Evolutionary conservation across 2,888 invertebrate species (phyloP), one percentile per base, ranked within the genome.

Genomic region (Nipponacmea schrenckii): DNA sequence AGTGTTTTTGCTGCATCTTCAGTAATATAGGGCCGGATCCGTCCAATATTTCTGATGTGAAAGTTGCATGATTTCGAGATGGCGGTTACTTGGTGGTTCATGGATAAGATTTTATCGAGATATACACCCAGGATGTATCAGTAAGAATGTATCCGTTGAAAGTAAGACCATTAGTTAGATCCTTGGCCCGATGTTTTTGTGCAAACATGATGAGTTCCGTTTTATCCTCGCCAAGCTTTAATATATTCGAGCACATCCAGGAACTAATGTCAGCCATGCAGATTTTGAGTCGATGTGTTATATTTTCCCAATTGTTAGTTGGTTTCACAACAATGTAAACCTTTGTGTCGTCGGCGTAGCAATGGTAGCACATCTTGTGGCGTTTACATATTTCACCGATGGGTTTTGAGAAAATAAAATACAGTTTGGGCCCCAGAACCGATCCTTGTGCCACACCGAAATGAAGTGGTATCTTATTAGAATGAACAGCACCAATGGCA

Each of bases 341-440:
- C 27, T 69, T 62, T 24, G 69, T 44, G 46, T 69, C 64, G 46
- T 69, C 69, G 3, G 69, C 64, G 20, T 64, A 63, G 27, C 68
- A 68, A 39, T 68, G 45, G 62, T 63, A 63, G 12, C 27, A 63
- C 20, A 69, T 62, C n/a, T n/a, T n/a, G n/a, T n/a, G n/a, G n/a
- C n/a, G n/a, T n/a, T n/a, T n/a, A n/a, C n/a, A n/a, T n/a, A 63
- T 69, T 44, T 62, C 14, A 2, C 69, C 63, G n/a, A 70, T 39
- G 70, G 64, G n/a, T 56, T 64, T 31, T 70, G 70, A 15, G 70
- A 64, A 46, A 46, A 46, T 2, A 46, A 1, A 46, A 17, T 46
- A 46, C n/a, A n/a, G n/a, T n/a, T n/a, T n/a, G n/a, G n/a, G n/a
- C n/a, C n/a, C n/a, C n/a, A n/a, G n/a, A n/a, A n/a, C n/a, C n/a